These are phyloP conservation scores for Lacerta agilis DNA, from an alignment of 2,797 vertebrate genomes.

Conservation along the genomic window DNA sequence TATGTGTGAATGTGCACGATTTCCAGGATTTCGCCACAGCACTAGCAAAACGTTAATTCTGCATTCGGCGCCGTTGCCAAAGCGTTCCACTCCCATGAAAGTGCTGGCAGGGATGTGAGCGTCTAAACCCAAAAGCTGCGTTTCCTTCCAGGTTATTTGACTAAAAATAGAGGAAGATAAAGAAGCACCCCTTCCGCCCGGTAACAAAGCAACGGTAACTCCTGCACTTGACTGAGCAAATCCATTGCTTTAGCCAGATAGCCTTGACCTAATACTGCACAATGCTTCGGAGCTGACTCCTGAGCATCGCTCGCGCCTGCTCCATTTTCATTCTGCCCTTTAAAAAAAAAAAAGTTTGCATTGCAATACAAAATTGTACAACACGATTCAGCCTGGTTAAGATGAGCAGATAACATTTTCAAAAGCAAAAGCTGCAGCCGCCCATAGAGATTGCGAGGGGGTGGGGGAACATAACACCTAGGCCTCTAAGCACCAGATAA, in stretches of 20 bases:
- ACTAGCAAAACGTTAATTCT: background rate
- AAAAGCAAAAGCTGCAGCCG: background rate
- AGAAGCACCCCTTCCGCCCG: background rate
- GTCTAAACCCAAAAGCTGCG: background rate
- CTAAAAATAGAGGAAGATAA: conserved; percentile 7
- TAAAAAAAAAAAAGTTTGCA: background rate
- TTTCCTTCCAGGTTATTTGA: conserved; percentile 7
- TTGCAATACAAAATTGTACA: background rate
- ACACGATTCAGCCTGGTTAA: background rate
- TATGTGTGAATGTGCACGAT: background rate
- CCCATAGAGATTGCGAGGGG: background rate
- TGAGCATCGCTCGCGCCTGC: background rate
- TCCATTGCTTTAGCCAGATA: conserved; percentile 10
- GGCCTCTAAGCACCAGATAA: background rate
- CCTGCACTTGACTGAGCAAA: conserved; percentile 24
- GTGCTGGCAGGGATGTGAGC: background rate
- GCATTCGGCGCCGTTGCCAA: background rate
- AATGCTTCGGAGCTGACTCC: background rate
- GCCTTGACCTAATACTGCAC: background rate
- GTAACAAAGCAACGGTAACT: background rate
- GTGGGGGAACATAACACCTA: background rate
- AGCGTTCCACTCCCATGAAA: background rate
- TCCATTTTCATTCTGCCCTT: conserved; percentile 1
- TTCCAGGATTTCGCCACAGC: background rate
- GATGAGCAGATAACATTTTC: background rate